phyloP scores from a whole-genome alignment of 2,888 invertebrate genomes.

The Lasioglossum villosulum region DNA sequence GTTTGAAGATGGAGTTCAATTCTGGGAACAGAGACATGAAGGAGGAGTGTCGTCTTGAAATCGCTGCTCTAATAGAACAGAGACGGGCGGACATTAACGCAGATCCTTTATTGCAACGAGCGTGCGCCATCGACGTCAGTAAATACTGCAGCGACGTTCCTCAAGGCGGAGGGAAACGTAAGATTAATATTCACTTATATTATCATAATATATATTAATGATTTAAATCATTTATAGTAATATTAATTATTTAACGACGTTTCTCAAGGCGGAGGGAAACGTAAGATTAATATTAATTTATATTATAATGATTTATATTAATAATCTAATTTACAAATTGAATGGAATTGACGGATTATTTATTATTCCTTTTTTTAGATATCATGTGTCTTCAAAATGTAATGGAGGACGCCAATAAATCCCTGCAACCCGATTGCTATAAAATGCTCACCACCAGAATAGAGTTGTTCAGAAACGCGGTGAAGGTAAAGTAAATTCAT shows the following conservation, averaged over 20 bases:
- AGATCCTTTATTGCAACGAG: conserved; percentile 95
- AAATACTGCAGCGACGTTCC: conserved; percentile 92
- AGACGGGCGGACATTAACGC: conserved; percentile 97
- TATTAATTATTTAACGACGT: conserved; percentile 87
- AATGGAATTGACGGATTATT: neutral
- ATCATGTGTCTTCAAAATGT: conserved; percentile 91
- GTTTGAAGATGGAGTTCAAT: conserved; percentile 90
- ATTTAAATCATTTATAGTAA: too few species aligned
- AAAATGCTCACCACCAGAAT: conserved; percentile 92
- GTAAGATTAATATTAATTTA: conserved; percentile 87
- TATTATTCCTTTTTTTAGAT: conserved; percentile 85
- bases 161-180: conserved; percentile 96
- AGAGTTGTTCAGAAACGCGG: conserved; percentile 96
- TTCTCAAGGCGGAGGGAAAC: conserved; percentile 95
- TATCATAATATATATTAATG: too few species aligned
- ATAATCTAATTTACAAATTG: neutral
- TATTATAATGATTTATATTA: too few species aligned
- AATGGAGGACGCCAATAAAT: conserved; percentile 88
- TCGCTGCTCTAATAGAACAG: conserved; percentile 95
- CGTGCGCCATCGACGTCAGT: conserved; percentile 93
- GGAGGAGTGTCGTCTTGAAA: conserved; percentile 92
- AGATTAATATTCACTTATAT: too few species aligned
- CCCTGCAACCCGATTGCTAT: conserved; percentile 91
- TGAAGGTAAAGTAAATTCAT: conserved; percentile 86
- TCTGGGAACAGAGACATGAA: conserved; percentile 91